Percentiles rank a stretch among this genome's conserved stretches.
Conservation (phyloP, 2,113 vertebrate genomes). For the Phrynosoma platyrhinos region DNA sequence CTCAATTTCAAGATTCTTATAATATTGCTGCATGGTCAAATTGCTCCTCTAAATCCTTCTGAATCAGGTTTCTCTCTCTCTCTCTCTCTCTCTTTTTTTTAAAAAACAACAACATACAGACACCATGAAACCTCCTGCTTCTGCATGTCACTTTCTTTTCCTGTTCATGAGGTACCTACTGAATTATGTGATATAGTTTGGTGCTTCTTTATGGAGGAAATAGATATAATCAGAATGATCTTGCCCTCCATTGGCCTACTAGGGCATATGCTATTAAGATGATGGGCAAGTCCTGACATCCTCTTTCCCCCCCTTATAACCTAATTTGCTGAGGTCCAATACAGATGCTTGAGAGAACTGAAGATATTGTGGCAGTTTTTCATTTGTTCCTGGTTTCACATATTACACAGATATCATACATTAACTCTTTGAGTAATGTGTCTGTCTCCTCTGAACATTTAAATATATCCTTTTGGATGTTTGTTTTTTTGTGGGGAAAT, state of each 20-base stretch:
- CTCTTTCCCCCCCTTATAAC: constrained; percentile 13
- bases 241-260: constrained; percentile 16
- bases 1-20: constrained; percentile 50
- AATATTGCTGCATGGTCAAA: constrained; percentile 20
- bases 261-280: constrained; percentile 11
- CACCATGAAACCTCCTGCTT: not conserved
- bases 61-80: accelerated
- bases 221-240: constrained; percentile 26
- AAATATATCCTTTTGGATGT: not conserved
- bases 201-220: constrained; percentile 13
- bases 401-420: not conserved
- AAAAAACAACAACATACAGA: not conserved
- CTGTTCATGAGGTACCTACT: constrained; percentile 22
- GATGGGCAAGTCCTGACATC: constrained; percentile 4
- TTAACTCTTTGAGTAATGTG: not conserved
- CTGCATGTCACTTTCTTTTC: accelerated
- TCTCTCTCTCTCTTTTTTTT: not conserved
- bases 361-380: not conserved
- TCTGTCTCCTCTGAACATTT: not conserved
- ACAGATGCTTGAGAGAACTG: constrained; percentile 32
- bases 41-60: constrained; percentile 40
- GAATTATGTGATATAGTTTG: constrained; percentile 43
- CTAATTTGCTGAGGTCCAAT: constrained; percentile 47
- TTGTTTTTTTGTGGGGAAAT: too few relatives aligned
- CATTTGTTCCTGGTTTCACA: not conserved